These are phyloP conservation scores for Myotis vivesi DNA, from an alignment of 2,797 vertebrate species.

Conservation along the genomic window DNA sequence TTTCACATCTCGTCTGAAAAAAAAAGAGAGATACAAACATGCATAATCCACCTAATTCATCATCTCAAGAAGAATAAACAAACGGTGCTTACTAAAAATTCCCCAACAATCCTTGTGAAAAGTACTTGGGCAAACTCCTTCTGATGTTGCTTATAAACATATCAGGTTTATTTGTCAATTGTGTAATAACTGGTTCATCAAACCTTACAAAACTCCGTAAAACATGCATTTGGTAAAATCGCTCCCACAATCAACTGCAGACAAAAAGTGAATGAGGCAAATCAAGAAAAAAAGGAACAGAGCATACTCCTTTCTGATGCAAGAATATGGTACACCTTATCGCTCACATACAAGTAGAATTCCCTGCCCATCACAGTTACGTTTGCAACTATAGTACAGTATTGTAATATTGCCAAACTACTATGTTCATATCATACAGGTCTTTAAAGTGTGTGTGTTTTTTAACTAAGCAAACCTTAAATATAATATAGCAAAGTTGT, in stretches of 20 bases:
- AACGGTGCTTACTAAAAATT: background rate
- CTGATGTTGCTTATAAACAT: conserved; percentile 18
- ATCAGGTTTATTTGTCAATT: conserved; percentile 44
- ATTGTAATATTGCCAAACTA: background rate
- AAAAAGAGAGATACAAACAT: conserved; percentile 71
- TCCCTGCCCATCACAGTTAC: background rate
- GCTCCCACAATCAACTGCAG: background rate
- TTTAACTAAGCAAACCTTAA: background rate
- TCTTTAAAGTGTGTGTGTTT: background rate
- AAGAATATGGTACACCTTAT: background rate
- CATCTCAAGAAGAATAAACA: background rate
- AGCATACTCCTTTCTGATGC: conserved; percentile 30
- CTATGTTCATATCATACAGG: background rate
- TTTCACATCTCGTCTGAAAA: conserved; percentile 91
- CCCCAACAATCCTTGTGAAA: background rate
- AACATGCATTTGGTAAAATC: conserved; percentile 36
- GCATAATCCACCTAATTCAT: conserved; percentile 61
- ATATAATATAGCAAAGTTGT: background rate
- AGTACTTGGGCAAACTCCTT: background rate
- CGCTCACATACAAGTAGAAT: background rate
- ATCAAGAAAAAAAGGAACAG: background rate
- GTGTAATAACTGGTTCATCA: conserved; percentile 42
- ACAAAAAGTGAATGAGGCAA: conserved; percentile 55
- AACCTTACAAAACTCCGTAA: conserved; percentile 19
- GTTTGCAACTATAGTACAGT: background rate